Evolutionary conservation across 2,797 vertebrate genomes (phyloP).

Genomic region (Aphelocoma californica): DNA sequence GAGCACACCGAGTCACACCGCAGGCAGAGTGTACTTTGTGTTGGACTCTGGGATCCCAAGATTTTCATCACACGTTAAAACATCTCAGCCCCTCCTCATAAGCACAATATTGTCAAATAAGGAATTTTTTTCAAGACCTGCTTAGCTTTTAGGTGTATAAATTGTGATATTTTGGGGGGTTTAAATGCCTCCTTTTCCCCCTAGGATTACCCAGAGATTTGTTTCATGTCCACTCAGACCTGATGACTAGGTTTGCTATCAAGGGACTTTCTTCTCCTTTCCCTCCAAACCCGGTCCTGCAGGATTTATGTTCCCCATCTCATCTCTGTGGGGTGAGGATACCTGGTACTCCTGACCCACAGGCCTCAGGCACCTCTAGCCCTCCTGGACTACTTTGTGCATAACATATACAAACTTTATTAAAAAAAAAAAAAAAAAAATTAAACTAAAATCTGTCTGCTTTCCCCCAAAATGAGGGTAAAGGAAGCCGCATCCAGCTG

Average conservation of each 20-base stretch:
- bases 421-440: background rate
- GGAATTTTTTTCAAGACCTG: background rate
- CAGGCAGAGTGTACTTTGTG: background rate
- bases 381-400: background rate
- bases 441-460: background rate
- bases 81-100: background rate
- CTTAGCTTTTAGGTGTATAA: background rate
- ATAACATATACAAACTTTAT: background rate
- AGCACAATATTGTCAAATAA: background rate
- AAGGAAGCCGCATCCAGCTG: rapidly evolving
- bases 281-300: rapidly evolving
- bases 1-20: background rate
- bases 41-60: background rate
- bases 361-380: background rate
- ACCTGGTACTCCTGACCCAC: background rate
- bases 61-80: background rate
- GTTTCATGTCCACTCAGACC: background rate
- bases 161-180: background rate
- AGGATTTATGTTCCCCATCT: background rate
- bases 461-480: background rate
- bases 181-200: background rate
- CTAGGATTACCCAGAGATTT: background rate
- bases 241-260: background rate
- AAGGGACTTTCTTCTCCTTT: background rate
- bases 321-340: background rate